phyloP scores from a whole-genome alignment of 2,113 vertebrate genomes.

The Polypterus senegalus region DNA sequence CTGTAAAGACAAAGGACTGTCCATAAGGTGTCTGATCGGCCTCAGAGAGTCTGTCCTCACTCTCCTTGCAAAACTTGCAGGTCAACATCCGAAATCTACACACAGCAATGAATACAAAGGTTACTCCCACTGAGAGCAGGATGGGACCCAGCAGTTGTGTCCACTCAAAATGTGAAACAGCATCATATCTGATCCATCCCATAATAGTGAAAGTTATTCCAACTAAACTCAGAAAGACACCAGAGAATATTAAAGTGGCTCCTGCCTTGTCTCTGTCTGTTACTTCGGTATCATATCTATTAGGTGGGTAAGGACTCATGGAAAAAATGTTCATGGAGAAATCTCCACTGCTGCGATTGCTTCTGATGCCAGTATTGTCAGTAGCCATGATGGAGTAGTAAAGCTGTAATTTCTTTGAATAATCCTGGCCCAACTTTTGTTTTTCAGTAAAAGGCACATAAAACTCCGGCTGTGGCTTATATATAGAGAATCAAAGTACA shows the following conservation, averaged over 20 bases:
- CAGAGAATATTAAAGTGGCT: constrained; percentile 59
- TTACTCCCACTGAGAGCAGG: constrained; percentile 58
- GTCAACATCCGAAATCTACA: constrained; percentile 59
- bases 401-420: too few relatives aligned
- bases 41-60: constrained; percentile 30
- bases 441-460: too few relatives aligned
- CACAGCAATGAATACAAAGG: constrained; percentile 60
- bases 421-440: too few relatives aligned
- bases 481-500: too few relatives aligned
- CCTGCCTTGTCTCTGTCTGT: constrained; percentile 59
- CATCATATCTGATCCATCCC: constrained; percentile 57
- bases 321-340: constrained; percentile 45
- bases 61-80: constrained; percentile 46
- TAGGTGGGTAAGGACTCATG: constrained; percentile 37
- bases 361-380: constrained; percentile 1
- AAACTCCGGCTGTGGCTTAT: too few relatives aligned
- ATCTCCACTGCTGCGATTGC: constrained; percentile 31
- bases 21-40: constrained; percentile 31
- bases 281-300: constrained; percentile 35
- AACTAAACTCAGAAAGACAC: constrained; percentile 56
- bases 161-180: constrained; percentile 47
- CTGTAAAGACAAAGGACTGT: constrained; percentile 55
- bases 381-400: too few relatives aligned
- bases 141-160: constrained; percentile 67
- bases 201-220: constrained; percentile 62